Evolutionary conservation across 2,888 invertebrate species (phyloP).

Genomic region (Smittia aterrima): DNA sequence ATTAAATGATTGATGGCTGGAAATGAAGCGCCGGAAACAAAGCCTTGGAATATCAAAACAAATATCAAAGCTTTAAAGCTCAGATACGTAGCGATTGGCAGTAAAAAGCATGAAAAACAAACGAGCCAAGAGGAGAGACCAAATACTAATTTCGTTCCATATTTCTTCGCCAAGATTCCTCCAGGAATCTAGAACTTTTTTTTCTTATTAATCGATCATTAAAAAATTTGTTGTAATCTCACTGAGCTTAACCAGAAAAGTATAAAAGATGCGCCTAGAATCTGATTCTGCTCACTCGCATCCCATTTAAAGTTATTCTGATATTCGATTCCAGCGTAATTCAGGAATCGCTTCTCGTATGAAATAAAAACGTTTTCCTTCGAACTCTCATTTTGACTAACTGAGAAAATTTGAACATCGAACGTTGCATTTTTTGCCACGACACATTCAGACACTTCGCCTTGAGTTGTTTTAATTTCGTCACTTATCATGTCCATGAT

Average conservation of each 20-base stretch:
- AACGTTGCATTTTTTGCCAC: background rate
- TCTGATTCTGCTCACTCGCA: slow-evolving; percentile 61
- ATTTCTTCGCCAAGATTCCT: slow-evolving; percentile 64
- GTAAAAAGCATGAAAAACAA: slow-evolving; percentile 63
- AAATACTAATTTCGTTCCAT: slow-evolving; percentile 70
- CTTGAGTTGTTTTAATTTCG: background rate
- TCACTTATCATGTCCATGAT: slow-evolving; percentile 64
- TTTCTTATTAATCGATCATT: background rate
- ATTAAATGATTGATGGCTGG: slow-evolving; percentile 12
- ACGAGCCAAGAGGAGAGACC: slow-evolving; percentile 65
- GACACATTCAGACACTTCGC: background rate
- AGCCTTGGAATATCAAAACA: slow-evolving; percentile 65
- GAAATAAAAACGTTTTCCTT: background rate
- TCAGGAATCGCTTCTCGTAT: slow-evolving; percentile 4
- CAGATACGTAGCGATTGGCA: slow-evolving; percentile 63
- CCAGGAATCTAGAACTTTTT: slow-evolving; percentile 51
- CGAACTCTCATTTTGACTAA: too few species aligned
- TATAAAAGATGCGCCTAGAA: slow-evolving; percentile 57
- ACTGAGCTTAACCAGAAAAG: background rate
- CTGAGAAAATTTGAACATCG: too few species aligned
- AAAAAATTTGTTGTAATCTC: background rate
- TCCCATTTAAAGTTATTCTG: slow-evolving; percentile 60
- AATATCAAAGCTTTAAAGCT: slow-evolving; percentile 59
- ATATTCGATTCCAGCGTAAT: background rate
- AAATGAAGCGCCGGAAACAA: slow-evolving; percentile 57